phyloP scores from a whole-genome alignment of 2,888 invertebrate species.

The Oxyteleia sp. region DNA sequence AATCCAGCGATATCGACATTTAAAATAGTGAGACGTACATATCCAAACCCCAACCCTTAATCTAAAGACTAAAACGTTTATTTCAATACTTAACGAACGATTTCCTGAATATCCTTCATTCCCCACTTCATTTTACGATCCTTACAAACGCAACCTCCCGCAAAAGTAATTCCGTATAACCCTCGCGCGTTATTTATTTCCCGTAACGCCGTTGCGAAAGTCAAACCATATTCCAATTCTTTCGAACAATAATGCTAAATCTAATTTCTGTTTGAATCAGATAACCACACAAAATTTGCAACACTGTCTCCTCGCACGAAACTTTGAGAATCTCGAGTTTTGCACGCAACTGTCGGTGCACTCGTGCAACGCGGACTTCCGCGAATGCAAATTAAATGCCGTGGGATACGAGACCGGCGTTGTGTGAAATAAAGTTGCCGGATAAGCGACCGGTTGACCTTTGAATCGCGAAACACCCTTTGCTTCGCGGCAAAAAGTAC shows the following conservation, averaged over 20 bases:
- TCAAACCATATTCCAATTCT: constrained; percentile 35
- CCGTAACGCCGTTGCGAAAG: constrained; percentile 3
- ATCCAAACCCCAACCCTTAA: neutral
- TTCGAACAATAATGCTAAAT: constrained; percentile 46
- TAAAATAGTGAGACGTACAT: too few species aligned
- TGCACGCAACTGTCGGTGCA: constrained; percentile 55
- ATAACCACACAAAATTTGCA: constrained; percentile 54
- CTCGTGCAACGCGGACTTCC: constrained; percentile 73
- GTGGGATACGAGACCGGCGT: constrained; percentile 75
- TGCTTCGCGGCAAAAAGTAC: constrained; percentile 23
- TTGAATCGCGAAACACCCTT: constrained; percentile 70
- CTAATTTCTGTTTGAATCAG: constrained; percentile 53
- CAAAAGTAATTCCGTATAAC: constrained; percentile 17
- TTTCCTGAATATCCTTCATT: constrained; percentile 35
- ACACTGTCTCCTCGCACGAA: constrained; percentile 60
- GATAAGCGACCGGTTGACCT: constrained; percentile 76
- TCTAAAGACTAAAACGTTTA: constrained; percentile 18
- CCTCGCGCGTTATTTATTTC: constrained; percentile 10
- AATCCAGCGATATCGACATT: too few species aligned
- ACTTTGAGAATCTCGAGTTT: constrained; percentile 43
- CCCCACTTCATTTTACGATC: constrained; percentile 31
- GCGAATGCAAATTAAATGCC: constrained; percentile 79
- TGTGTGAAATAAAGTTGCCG: constrained; percentile 72
- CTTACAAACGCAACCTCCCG: constrained; percentile 45
- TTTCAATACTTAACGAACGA: constrained; percentile 32